Conservation (phyloP, 2,888 invertebrate species). For the Toxonevra muliebris region DNA sequence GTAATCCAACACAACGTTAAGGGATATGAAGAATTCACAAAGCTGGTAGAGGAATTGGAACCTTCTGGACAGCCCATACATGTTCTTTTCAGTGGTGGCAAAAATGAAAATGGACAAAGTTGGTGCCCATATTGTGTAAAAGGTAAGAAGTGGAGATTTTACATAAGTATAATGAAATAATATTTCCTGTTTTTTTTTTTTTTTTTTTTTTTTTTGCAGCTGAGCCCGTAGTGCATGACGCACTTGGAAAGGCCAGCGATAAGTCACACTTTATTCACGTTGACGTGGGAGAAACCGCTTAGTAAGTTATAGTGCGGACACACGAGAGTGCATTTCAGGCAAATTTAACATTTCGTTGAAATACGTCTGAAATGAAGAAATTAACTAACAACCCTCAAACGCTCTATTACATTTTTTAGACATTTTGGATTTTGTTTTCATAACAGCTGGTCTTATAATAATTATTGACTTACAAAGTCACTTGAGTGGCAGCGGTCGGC, state of each 20-base stretch:
- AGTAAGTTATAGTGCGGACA: slow-evolving; percentile 71
- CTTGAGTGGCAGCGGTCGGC: too few relatives aligned
- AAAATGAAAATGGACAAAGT: slow-evolving; percentile 72
- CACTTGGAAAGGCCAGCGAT: slow-evolving; percentile 70
- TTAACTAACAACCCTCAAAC: too few relatives aligned
- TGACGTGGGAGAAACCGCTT: slow-evolving; percentile 79
- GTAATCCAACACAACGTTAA: slow-evolving; percentile 63
- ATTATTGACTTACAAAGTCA: too few relatives aligned
- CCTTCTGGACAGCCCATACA: slow-evolving; percentile 56
- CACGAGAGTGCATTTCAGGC: too few relatives aligned
- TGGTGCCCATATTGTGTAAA: slow-evolving; percentile 91
- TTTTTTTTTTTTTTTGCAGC: slow-evolving; percentile 74
- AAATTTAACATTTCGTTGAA: too few relatives aligned
- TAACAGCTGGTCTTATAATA: too few relatives aligned
- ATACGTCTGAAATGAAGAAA: too few relatives aligned
- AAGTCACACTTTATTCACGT: slow-evolving; percentile 77
- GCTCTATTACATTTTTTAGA: too few relatives aligned
- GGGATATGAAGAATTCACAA: slow-evolving; percentile 63
- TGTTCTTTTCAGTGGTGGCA: slow-evolving; percentile 64
- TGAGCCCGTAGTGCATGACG: slow-evolving; percentile 78
- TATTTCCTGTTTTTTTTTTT: slow-evolving; percentile 8
- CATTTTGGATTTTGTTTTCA: too few relatives aligned
- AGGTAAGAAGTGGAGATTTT: slow-evolving; percentile 69
- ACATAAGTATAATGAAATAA: not conserved
- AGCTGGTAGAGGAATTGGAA: slow-evolving; percentile 62